Evolutionary conservation across 1,140 invertebrate species (phyloP).

Genomic region (Rhopalosiphum maidis): DNA sequence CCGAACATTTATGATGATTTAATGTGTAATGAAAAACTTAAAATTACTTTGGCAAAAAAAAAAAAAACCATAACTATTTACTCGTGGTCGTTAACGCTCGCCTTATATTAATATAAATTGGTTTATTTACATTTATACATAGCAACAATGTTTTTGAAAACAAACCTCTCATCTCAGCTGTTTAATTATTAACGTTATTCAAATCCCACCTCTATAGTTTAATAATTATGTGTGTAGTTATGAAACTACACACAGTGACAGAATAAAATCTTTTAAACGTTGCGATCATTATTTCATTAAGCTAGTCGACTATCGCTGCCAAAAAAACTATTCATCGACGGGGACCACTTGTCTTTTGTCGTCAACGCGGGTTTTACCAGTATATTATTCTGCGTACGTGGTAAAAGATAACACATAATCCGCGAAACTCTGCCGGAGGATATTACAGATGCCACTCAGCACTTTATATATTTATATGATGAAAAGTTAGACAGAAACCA

Average conservation of each 20-base stretch:
- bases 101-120: slow-evolving; percentile 43
- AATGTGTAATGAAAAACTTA: slow-evolving; percentile 12
- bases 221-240: slow-evolving; percentile 37
- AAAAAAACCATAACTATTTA: not conserved
- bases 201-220: not conserved
- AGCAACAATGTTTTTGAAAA: slow-evolving; percentile 25
- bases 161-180: not conserved
- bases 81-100: not conserved
- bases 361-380: not conserved
- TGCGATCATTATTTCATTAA: slow-evolving; percentile 26
- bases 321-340: not conserved
- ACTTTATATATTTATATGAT: not conserved
- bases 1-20: slow-evolving; percentile 17
- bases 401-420: not conserved
- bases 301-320: too few species aligned
- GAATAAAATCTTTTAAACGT: not conserved
- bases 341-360: not conserved
- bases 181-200: slow-evolving; percentile 46
- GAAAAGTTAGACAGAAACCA: not conserved
- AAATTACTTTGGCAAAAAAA: slow-evolving; percentile 20
- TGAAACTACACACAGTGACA: not conserved
- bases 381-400: not conserved
- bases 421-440: not conserved
- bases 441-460: not conserved
- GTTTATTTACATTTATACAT: slow-evolving; percentile 37